Evolutionary conservation across 1,140 invertebrate species (phyloP).

Genomic region (Temnothorax curvispinosus): DNA sequence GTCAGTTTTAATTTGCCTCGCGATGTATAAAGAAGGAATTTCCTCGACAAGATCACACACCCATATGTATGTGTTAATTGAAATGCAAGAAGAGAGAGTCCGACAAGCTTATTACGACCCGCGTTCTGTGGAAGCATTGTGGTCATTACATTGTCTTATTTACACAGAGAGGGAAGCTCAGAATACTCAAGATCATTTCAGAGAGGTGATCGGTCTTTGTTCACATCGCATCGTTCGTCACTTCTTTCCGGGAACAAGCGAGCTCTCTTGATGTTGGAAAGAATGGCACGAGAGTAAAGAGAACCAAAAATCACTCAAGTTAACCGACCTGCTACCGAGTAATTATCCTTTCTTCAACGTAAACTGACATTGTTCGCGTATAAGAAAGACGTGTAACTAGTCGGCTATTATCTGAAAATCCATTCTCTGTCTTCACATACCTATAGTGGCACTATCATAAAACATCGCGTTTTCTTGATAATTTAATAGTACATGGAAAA

Average conservation of each 20-base stretch:
- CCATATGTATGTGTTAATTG: conserved; percentile 66
- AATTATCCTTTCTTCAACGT: conserved; percentile 57
- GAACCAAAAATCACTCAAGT: conserved; percentile 58
- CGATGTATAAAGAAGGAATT: not conserved
- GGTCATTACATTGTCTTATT: conserved; percentile 52
- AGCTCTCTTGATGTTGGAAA: conserved; percentile 45
- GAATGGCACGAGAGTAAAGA: conserved; percentile 17
- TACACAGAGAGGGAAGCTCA: conserved; percentile 40
- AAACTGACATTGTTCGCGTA: conserved; percentile 20
- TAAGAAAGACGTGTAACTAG: conserved; percentile 30
- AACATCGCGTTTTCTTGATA: not conserved
- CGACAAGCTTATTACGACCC: conserved; percentile 41
- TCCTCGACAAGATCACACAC: not conserved
- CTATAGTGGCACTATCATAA: not conserved
- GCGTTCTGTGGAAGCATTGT: conserved; percentile 39
- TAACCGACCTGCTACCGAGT: conserved; percentile 42
- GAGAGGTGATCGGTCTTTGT: conserved; percentile 69
- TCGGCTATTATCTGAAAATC: conserved; percentile 23
- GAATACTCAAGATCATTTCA: conserved; percentile 66
- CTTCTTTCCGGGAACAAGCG: conserved; percentile 65
- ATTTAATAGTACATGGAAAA: not conserved
- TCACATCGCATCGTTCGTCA: conserved; percentile 70
- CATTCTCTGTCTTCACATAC: not conserved
- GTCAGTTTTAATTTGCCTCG: not conserved
- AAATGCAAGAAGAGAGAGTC: conserved; percentile 61